phyloP scores from a whole-genome alignment of 2,888 invertebrate species.

The Drosophila niveifrons region DNA sequence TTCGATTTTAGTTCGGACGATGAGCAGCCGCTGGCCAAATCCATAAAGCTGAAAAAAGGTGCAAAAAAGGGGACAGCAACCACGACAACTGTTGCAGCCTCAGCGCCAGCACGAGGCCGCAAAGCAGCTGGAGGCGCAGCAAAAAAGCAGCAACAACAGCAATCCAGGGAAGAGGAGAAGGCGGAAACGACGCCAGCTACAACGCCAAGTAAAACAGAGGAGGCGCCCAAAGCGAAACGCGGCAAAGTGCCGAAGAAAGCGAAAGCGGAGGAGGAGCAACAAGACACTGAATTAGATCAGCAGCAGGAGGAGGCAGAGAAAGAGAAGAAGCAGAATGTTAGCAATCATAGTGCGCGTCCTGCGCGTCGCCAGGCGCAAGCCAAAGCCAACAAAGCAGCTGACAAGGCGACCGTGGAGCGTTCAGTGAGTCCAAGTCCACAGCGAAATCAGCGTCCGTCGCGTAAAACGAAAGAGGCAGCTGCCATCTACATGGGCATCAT shows the following conservation, averaged over 20 bases:
- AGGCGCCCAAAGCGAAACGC: constrained; percentile 40
- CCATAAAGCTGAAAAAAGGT: constrained; percentile 83
- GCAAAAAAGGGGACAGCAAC: constrained; percentile 54
- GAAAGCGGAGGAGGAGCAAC: constrained; percentile 53
- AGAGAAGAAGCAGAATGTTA: neutral
- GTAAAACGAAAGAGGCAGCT: constrained; percentile 92
- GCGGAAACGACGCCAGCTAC: constrained; percentile 15
- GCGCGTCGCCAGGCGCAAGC: constrained; percentile 57
- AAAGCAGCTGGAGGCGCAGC: constrained; percentile 47
- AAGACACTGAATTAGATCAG: neutral
- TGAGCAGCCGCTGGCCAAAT: constrained; percentile 86
- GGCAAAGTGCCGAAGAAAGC: constrained; percentile 62
- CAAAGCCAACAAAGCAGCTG: constrained; percentile 33
- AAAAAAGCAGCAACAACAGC: constrained; percentile 51
- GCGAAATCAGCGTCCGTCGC: constrained; percentile 86
- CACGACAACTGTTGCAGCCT: constrained; percentile 6
- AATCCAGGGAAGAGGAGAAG: constrained; percentile 25
- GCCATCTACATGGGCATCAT: constrained; percentile 91
- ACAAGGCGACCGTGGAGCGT: constrained; percentile 19
- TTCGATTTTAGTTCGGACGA: constrained; percentile 87
- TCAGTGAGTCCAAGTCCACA: constrained; percentile 55
- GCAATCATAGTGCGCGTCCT: constrained; percentile 49
- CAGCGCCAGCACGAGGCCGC: constrained; percentile 47
- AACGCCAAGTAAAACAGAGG: constrained; percentile 26
- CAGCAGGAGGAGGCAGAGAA: constrained; percentile 28